Base-by-base conservation (phyloP, 2,797 vertebrate genomes). In the Meda fulgida region DNA sequence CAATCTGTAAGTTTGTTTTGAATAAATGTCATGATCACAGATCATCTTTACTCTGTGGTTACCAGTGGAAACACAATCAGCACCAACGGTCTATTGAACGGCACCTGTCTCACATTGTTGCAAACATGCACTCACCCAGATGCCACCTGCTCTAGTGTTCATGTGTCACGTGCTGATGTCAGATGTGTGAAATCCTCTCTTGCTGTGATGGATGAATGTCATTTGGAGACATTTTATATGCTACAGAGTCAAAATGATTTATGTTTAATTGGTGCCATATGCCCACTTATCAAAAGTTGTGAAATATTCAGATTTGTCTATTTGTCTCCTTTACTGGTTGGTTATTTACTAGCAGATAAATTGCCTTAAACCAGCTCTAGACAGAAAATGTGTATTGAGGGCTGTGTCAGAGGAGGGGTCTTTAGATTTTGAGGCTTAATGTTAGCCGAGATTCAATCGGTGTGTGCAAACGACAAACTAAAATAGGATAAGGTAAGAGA, bases 71-170 rank as follows among this genome's bases (percentile, higher is more conserved):
- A 71, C 65, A 29, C 43, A 55, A 34, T 55, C 38, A 60, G 23
- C 79, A 34, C 7, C 58, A 69, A 70, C 31, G 46, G 38, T 84
- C 38, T 73, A 58, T 65, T 83, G 31, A 82, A 63, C 26, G 55
- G 78, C 82, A 82, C 85, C 80, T 78, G 80, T 78, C 73, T 82
- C 36, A 31, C 79, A 53, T 71, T 13, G 23, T 71, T 63, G 71
- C 69, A 66, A 53, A 65, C 69, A 66, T 71, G n/a, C 75, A 38
- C 34, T 71, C 67, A 78, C 76, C 19, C 53, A 75, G 66, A 79
- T 83, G 70, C 76, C 84, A 85, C 84, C 84, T 85, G 84, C 77
- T 80, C 77, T 31, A 48, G 83, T 80, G 84, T 79, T 65, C 73
- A 43, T 79, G 67, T 84, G 81, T 83, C 85, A 80, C 66, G 58